Evolutionary conservation across 2,113 vertebrate genomes (phyloP).

Genomic region (Pseudopodoces humilis): DNA sequence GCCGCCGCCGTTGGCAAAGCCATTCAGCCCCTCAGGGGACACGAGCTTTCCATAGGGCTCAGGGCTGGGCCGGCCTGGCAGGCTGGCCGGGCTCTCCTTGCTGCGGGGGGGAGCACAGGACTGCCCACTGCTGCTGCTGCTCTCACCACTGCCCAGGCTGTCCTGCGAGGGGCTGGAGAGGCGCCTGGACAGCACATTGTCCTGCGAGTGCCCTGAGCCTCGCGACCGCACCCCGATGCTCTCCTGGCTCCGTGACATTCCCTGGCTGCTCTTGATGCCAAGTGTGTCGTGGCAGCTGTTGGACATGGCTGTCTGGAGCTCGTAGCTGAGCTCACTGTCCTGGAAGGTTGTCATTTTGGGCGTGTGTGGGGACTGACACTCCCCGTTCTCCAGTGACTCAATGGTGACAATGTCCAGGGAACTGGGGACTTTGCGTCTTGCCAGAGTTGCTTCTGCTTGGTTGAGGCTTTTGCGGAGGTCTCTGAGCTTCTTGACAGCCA

Average conservation of each 20-base stretch:
- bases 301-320: slow-evolving; percentile 90
- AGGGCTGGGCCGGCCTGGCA: neutral
- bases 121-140: slow-evolving; percentile 65
- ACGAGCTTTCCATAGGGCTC: neutral
- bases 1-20: neutral
- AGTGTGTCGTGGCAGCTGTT: slow-evolving; percentile 76
- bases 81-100: neutral
- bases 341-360: slow-evolving; percentile 90
- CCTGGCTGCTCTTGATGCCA: slow-evolving; percentile 68
- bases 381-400: slow-evolving; percentile 81
- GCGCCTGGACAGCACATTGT: slow-evolving; percentile 65
- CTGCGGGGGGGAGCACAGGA: neutral
- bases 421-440: slow-evolving; percentile 73
- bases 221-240: slow-evolving; percentile 87
- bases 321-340: slow-evolving; percentile 88
- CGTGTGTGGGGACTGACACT: slow-evolving; percentile 78
- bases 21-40: neutral
- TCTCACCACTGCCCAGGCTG: slow-evolving; percentile 69
- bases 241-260: slow-evolving; percentile 88
- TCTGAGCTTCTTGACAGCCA: slow-evolving; percentile 90
- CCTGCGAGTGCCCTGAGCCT: slow-evolving; percentile 89
- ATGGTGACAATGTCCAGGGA: slow-evolving; percentile 85
- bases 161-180: slow-evolving; percentile 75
- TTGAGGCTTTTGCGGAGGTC: slow-evolving; percentile 85
- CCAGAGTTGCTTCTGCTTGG: slow-evolving; percentile 78